A percentile compares a stretch with the other conserved stretches of the same genome.
These are phyloP conservation scores for Cataglyphis albicans DNA, from an alignment of 2,888 invertebrate genomes.

Conservation along the genomic window DNA sequence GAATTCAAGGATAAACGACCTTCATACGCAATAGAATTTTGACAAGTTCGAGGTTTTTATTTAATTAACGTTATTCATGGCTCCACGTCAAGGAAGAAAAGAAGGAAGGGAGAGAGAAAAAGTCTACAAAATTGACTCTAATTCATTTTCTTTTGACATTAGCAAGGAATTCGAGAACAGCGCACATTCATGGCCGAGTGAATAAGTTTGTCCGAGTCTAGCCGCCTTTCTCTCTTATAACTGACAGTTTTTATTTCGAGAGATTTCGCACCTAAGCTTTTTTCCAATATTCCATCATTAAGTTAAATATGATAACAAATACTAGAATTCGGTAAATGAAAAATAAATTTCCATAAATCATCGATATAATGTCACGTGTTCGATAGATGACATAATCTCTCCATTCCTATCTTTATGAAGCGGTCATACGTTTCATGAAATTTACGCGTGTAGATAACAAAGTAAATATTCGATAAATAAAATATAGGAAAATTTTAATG, in stretches of 20 bases:
- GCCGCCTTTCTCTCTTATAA: constrained; percentile 69
- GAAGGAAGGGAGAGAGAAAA: neutral
- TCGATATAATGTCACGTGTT: constrained; percentile 10
- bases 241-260: constrained; percentile 31
- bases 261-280: constrained; percentile 3
- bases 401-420: neutral
- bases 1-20: too few species aligned
- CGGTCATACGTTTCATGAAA: constrained; percentile 17
- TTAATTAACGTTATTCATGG: constrained; percentile 31
- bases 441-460: neutral
- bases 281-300: neutral
- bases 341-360: neutral
- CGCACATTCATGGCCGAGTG: constrained; percentile 67
- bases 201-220: constrained; percentile 66
- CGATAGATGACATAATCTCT: neutral
- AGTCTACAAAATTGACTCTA: constrained; percentile 44
- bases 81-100: neutral
- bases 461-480: neutral
- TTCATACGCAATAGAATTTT: neutral
- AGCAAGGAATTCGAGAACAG: constrained; percentile 73
- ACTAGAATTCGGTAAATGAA: constrained; percentile 14
- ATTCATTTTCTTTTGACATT: constrained; percentile 47
- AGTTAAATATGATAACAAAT: neutral
- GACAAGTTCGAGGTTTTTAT: neutral
- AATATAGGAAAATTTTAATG: neutral